Conservation (phyloP, 2,888 invertebrate species). For the Rhagophthalmus giganteus region DNA sequence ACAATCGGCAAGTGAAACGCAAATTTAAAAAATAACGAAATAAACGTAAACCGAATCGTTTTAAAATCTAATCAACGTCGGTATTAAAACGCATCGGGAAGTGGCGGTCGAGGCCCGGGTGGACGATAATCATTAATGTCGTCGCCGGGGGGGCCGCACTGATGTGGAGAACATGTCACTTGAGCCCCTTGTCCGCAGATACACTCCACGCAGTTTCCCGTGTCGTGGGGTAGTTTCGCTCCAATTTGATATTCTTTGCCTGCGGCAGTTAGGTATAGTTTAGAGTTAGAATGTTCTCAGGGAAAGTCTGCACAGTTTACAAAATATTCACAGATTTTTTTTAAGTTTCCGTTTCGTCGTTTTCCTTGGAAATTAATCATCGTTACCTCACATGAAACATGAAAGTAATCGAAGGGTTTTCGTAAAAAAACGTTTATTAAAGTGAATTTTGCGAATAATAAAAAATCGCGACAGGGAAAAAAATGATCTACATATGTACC, state of each 20-base stretch:
- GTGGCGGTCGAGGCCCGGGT: conserved; percentile 43
- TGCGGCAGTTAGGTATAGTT: conserved; percentile 38
- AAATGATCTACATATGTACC: no score
- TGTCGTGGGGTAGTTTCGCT: conserved; percentile 67
- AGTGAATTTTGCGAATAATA: no score
- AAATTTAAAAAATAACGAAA: no score
- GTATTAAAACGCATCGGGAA: conserved; percentile 42
- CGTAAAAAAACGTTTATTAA: no score
- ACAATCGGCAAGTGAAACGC: not conserved
- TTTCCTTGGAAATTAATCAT: no score
- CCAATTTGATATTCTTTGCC: conserved; percentile 67
- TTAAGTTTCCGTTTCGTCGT: no score
- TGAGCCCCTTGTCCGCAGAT: conserved; percentile 64
- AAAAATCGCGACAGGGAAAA: no score
- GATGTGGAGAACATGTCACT: conserved; percentile 54
- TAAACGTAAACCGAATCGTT: not conserved
- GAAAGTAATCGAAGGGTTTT: not conserved
- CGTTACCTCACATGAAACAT: not conserved
- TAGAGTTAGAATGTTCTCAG: not conserved
- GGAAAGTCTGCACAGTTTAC: not conserved
- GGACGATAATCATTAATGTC: conserved; percentile 53
- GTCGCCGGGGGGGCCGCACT: conserved; percentile 51
- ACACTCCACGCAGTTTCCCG: conserved; percentile 72
- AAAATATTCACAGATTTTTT: no score
- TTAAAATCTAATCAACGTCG: not conserved